Conservation (phyloP, 2,113 vertebrate genomes). For the Aptenodytes patagonicus region DNA sequence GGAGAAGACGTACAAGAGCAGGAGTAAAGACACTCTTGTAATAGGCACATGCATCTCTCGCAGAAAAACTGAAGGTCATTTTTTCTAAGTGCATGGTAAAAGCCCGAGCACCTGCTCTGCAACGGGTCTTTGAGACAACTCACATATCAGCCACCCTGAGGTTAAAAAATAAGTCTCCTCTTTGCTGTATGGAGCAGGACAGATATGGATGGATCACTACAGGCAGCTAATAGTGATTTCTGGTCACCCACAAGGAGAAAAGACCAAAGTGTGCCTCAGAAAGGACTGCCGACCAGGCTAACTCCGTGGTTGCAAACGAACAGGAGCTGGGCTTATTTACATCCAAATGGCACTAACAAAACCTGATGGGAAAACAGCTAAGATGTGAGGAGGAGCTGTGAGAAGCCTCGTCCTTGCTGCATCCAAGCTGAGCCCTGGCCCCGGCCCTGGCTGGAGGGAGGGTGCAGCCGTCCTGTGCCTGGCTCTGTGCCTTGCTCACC, state of each 20-base stretch:
- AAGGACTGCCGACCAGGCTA: neutral
- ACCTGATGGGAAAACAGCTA: neutral
- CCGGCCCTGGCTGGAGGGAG: neutral
- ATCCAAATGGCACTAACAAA: neutral
- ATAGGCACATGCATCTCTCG: neutral
- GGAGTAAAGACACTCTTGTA: neutral
- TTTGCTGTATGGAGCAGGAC: neutral
- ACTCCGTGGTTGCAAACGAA: neutral
- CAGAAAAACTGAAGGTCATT: neutral
- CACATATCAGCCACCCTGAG: neutral
- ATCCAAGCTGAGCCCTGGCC: neutral
- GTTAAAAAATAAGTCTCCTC: neutral
- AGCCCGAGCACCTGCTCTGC: neutral
- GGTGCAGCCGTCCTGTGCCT: neutral
- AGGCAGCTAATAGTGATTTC: neutral
- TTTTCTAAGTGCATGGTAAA: neutral
- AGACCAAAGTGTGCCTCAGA: neutral
- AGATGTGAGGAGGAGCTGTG: neutral
- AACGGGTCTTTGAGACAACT: neutral
- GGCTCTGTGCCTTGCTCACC: neutral
- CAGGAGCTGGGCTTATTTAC: neutral
- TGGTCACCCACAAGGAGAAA: neutral
- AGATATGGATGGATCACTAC: neutral
- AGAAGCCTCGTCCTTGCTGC: neutral
- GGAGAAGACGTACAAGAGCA: neutral